A percentile compares a stretch with the other conserved stretches of the same genome.
Conservation (phyloP, 2,888 invertebrate species). For the Lithophane leautieri region DNA sequence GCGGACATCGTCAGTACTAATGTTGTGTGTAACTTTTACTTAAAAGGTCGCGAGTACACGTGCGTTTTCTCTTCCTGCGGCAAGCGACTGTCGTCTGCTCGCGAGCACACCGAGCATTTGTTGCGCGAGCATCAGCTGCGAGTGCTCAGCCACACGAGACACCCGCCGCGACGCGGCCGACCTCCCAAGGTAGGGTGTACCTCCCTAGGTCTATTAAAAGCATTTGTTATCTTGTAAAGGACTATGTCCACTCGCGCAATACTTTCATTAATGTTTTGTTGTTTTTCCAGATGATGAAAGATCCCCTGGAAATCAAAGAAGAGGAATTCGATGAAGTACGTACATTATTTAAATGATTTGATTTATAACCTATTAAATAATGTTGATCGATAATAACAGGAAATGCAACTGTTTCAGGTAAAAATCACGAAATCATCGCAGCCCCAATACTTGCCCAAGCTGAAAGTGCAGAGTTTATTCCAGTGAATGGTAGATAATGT, state of each 20-base stretch:
- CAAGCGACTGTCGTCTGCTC: constrained; percentile 78
- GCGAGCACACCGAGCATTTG: constrained; percentile 87
- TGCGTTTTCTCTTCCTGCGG: constrained; percentile 88
- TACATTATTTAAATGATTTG: background rate
- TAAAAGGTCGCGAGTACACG: constrained; percentile 69
- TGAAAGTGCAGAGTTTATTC: constrained; percentile 87
- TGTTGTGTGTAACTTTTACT: background rate
- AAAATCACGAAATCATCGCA: constrained; percentile 80
- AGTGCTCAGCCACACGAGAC: constrained; percentile 73
- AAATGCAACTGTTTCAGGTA: constrained; percentile 77
- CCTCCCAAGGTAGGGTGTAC: constrained; percentile 67
- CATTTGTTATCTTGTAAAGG: background rate
- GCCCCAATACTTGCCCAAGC: constrained; percentile 83
- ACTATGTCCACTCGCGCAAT: background rate
- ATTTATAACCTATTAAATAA: background rate
- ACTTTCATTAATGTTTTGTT: background rate
- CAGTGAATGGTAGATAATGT: constrained; percentile 75
- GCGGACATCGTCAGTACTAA: background rate
- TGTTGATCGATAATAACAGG: background rate
- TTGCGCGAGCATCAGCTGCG: constrained; percentile 86
- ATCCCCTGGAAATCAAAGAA: constrained; percentile 74
- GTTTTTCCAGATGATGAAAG: constrained; percentile 71
- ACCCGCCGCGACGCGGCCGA: constrained; percentile 66
- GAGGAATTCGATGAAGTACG: constrained; percentile 76
- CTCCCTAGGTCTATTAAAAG: too few species aligned